Percentiles rank a stretch among this genome's conserved stretches.
Evolutionary conservation across 1,140 invertebrate genomes (phyloP).

Genomic region (Alviniconcha marisindica): DNA sequence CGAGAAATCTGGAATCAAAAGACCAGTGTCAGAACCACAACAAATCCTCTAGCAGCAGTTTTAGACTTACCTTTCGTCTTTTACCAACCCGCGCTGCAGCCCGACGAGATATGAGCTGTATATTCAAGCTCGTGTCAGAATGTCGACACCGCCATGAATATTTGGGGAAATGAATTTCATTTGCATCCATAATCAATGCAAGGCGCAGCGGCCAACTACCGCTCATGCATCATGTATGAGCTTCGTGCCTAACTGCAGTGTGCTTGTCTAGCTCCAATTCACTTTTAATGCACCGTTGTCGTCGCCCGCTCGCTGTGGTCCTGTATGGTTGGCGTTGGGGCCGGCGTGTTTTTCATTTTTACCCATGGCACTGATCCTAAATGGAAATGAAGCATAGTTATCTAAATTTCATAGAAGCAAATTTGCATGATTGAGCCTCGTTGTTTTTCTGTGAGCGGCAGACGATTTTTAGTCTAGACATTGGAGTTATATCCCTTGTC

Average conservation of each 20-base stretch:
- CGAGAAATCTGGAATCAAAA: background rate
- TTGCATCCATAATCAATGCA: slow-evolving; percentile 43
- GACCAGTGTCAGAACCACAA: background rate
- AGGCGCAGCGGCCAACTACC: background rate
- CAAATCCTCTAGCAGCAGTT: background rate
- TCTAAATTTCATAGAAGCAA: background rate
- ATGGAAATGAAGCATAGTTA: background rate
- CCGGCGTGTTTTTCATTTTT: background rate
- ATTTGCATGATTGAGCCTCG: too few species aligned
- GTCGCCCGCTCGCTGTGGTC: too few species aligned
- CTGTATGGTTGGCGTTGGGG: background rate
- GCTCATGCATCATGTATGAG: slow-evolving; percentile 41
- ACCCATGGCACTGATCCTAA: background rate
- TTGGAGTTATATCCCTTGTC: too few species aligned
- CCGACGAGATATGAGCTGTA: background rate
- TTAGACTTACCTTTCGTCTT: background rate
- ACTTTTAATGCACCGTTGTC: too few species aligned
- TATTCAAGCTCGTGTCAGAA: slow-evolving; percentile 18
- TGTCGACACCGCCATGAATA: slow-evolving; percentile 35
- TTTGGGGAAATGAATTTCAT: slow-evolving; percentile 43
- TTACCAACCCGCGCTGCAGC: too few species aligned
- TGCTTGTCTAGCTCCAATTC: background rate
- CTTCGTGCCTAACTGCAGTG: background rate
- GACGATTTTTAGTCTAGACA: too few species aligned
- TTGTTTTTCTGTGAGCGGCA: too few species aligned